Base-by-base conservation (phyloP, 2,113 vertebrate genomes). In the Zosterops lateralis region DNA sequence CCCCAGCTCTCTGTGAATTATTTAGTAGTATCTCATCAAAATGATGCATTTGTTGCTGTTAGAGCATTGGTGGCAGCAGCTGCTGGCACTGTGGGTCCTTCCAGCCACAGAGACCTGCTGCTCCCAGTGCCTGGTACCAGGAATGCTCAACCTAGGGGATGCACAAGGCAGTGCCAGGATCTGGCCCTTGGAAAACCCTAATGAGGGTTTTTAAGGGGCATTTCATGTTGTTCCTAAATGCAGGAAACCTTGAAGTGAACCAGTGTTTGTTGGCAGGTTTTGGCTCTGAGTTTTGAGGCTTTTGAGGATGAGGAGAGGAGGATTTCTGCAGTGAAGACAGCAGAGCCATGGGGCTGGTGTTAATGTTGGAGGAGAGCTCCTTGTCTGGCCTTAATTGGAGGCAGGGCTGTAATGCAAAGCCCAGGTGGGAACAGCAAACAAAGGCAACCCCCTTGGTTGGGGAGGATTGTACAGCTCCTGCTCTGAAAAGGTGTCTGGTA, bases 21-120 rank as follows among this genome's bases (percentile, higher is more conserved):
- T 97, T 97, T 96, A 97, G 96, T 89, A 90, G 86, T 92, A 97
- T 97, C 95, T 96, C 64, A 9, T 97, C 84, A 92, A 95, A 95
- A 84, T 83, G 89, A 96, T 96, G 95, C 79, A 58, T 97, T 97
- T 97, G 90, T 95, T 12, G 22, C 95, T 97, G 93, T 95, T 93
- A 50, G 84, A 94, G 81, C 87, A 71, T 87, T 8, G 62, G 77
- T 91, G 90, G 92, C 87, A 97, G 91, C 89, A 87, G 91, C 92
- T 51, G 53, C 95, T 96, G 94, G 89, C 78, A 64, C 68, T 16
- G 16, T 50, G 95, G 91, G 89, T 75, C 91, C 89, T 93, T 79
- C 74, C 88, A 96, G 91, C 54, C 89, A 74, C 29, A 20, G 82
- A 80, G 64, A 83, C 68, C 95, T 95, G 61, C 85, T 72, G 58